Conservation (phyloP, 2,888 invertebrate species). For the Trissolcus brochymenae region DNA sequence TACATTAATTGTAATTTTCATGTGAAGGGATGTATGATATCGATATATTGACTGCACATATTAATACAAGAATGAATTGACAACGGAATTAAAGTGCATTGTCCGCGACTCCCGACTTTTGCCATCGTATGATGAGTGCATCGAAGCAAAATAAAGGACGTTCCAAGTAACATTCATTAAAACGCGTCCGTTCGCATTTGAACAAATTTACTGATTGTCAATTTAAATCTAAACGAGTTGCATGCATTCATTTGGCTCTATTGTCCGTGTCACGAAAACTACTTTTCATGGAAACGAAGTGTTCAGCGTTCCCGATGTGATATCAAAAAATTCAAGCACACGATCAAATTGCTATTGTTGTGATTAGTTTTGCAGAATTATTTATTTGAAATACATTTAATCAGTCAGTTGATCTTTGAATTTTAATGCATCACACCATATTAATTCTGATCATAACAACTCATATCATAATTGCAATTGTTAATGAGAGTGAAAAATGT, state of each 20-base stretch:
- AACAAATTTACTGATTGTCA: constrained; percentile 52
- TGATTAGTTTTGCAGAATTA: constrained; percentile 19
- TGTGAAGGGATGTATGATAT: too few species aligned
- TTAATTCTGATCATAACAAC: too few species aligned
- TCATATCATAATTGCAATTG: too few species aligned
- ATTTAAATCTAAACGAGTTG: constrained; percentile 52
- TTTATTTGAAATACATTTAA: too few species aligned
- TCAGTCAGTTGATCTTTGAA: too few species aligned
- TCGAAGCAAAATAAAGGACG: constrained; percentile 32
- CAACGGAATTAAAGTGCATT: constrained; percentile 28
- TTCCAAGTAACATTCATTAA: constrained; percentile 59
- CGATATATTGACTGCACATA: neutral
- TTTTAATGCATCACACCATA: too few species aligned
- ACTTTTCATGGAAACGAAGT: constrained; percentile 25
- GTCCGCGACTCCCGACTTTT: constrained; percentile 24
- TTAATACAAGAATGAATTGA: constrained; percentile 18
- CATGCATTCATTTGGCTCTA: constrained; percentile 47
- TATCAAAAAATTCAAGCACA: constrained; percentile 7
- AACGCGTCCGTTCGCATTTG: constrained; percentile 49
- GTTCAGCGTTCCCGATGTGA: constrained; percentile 11
- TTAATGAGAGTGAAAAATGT: too few species aligned
- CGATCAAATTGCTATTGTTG: constrained; percentile 35
- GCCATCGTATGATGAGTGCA: constrained; percentile 21
- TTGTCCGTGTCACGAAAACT: constrained; percentile 37
- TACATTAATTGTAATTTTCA: too few species aligned